Evolutionary conservation across 2,888 invertebrate species (phyloP).

Genomic region (Yponomeuta sedellus): DNA sequence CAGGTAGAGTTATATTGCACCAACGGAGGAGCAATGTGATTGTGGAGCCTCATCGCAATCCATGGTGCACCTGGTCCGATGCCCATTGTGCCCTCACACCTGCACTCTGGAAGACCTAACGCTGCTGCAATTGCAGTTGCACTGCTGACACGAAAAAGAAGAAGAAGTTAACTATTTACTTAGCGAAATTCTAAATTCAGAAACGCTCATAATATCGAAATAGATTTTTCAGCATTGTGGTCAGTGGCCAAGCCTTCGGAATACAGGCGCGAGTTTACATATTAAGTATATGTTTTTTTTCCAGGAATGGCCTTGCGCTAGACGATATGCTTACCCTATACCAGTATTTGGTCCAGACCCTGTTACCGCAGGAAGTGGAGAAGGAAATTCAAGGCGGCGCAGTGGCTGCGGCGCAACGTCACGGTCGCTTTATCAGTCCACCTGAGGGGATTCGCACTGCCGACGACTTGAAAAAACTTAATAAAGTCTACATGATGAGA

Average conservation of each 20-base stretch:
- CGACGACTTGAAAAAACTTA: constrained; percentile 78
- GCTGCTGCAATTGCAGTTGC: too few relatives aligned
- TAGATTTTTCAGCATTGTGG: not conserved
- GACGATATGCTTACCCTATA: constrained; percentile 92
- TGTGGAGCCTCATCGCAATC: too few relatives aligned
- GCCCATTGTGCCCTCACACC: too few relatives aligned
- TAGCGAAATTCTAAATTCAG: too few relatives aligned
- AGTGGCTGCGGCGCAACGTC: constrained; percentile 64
- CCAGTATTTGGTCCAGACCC: constrained; percentile 87
- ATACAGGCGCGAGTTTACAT: too few relatives aligned
- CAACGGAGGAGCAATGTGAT: too few relatives aligned
- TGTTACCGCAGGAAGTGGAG: constrained; percentile 86
- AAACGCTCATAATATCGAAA: too few relatives aligned
- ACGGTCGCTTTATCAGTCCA: constrained; percentile 66
- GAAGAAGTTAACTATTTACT: too few relatives aligned
- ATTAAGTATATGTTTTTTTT: constrained; percentile 29
- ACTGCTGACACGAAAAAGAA: too few relatives aligned
- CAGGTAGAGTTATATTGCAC: too few relatives aligned
- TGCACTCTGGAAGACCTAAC: too few relatives aligned
- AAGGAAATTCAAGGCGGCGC: constrained; percentile 84
- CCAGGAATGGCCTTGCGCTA: constrained; percentile 90
- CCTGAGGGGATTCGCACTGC: constrained; percentile 54
- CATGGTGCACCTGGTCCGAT: too few relatives aligned
- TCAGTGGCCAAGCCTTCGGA: not conserved
- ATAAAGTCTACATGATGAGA: constrained; percentile 82